Percentiles rank a stretch among this genome's conserved stretches.
phyloP scores from a whole-genome alignment of 2,113 vertebrate genomes.

The Nasalis larvatus region DNA sequence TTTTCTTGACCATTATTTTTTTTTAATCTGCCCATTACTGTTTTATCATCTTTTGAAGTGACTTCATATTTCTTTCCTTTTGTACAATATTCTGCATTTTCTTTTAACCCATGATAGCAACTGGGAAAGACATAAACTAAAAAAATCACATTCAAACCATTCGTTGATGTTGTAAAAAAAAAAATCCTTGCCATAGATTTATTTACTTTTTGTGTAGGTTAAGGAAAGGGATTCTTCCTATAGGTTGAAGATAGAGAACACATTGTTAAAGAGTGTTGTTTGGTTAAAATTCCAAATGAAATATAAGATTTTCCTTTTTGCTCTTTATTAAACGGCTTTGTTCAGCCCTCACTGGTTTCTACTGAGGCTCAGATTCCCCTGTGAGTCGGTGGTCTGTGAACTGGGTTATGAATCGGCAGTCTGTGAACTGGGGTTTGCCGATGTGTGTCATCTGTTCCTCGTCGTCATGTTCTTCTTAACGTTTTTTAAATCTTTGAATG shows the following conservation, averaged over 20 bases:
- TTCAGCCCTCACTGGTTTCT: background rate
- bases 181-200: background rate
- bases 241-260: background rate
- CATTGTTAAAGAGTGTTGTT: background rate
- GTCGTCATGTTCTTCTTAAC: background rate
- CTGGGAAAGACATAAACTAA: background rate
- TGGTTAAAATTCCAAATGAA: background rate
- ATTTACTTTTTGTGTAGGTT: background rate
- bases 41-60: background rate
- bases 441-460: background rate
- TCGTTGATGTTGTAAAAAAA: background rate
- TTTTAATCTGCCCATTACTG: background rate
- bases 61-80: background rate
- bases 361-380: accelerated
- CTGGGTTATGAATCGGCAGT: no score
- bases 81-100: background rate
- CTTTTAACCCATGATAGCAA: background rate
- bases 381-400: background rate
- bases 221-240: background rate
- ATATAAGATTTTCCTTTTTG: background rate
- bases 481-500: background rate
- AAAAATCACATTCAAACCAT: background rate
- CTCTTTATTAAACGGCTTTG: background rate
- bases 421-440: background rate
- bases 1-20: background rate